These are phyloP conservation scores for Drosophila mulleri DNA, from an alignment of 2,888 invertebrate genomes.

Conservation along the genomic window DNA sequence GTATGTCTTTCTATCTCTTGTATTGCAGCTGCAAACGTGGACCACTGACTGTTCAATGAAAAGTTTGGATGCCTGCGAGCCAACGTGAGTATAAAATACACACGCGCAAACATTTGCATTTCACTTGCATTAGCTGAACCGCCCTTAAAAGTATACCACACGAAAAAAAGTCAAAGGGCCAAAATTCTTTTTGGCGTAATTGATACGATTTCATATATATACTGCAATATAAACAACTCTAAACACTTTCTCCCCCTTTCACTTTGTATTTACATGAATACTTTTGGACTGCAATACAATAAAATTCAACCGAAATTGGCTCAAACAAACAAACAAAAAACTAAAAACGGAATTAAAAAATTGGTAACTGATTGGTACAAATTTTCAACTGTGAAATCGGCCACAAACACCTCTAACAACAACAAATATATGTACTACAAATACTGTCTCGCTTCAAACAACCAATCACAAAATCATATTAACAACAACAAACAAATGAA, in stretches of 20 bases:
- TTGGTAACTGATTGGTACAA: slow-evolving; percentile 72
- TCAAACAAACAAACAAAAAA: slow-evolving; percentile 23
- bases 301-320: slow-evolving; percentile 58
- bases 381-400: slow-evolving; percentile 68
- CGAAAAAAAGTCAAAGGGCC: neutral
- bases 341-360: slow-evolving; percentile 40
- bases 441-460: slow-evolving; percentile 35
- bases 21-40: slow-evolving; percentile 50
- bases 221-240: slow-evolving; percentile 8
- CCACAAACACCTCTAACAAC: slow-evolving; percentile 42
- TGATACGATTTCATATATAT: slow-evolving; percentile 15
- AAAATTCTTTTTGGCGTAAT: slow-evolving; percentile 15
- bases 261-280: slow-evolving; percentile 67
- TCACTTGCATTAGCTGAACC: slow-evolving; percentile 40
- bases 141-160: slow-evolving; percentile 27
- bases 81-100: slow-evolving; percentile 63
- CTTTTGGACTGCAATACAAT: slow-evolving; percentile 53
- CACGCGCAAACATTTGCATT: slow-evolving; percentile 21
- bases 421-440: slow-evolving; percentile 20
- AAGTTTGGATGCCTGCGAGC: slow-evolving; percentile 65
- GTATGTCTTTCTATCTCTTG: slow-evolving; percentile 22
- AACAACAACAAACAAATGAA: slow-evolving; percentile 54
- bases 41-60: slow-evolving; percentile 68
- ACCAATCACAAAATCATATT: slow-evolving; percentile 54
- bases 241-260: slow-evolving; percentile 34